Conservation (phyloP, 2,113 vertebrate genomes). For the Illadopsis cleaveri region DNA sequence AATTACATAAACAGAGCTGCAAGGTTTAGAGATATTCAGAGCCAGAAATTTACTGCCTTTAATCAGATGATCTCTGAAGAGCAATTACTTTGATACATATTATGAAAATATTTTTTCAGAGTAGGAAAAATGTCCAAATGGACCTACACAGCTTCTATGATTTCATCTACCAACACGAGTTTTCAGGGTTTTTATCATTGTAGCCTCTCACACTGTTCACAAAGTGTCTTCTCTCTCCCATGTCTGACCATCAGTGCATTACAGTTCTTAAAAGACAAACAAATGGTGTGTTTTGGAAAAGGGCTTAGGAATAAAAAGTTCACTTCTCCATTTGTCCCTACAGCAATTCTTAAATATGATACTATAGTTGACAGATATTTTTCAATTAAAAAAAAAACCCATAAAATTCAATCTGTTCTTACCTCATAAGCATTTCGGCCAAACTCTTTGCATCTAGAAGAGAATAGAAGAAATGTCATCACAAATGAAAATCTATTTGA, state of each 20-base stretch:
- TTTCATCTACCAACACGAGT: neutral
- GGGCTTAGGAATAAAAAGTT: neutral
- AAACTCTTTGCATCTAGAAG: conserved; percentile 97
- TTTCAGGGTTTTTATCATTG: neutral
- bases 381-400: neutral
- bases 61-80: neutral
- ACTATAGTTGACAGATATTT: neutral
- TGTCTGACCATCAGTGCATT: neutral
- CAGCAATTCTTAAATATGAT: neutral
- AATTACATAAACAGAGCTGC: neutral
- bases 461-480: conserved; percentile 68
- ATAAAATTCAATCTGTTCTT: conserved; percentile 47
- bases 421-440: conserved; percentile 99
- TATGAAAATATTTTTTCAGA: neutral
- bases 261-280: neutral
- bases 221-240: neutral
- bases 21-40: neutral
- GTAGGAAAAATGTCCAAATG: neutral
- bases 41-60: neutral
- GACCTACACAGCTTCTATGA: neutral
- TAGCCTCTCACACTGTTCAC: neutral
- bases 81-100: neutral
- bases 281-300: neutral
- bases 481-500: neutral
- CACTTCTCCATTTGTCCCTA: neutral